Conservation (phyloP, 2,797 vertebrate species). For the Podargus strigoides region DNA sequence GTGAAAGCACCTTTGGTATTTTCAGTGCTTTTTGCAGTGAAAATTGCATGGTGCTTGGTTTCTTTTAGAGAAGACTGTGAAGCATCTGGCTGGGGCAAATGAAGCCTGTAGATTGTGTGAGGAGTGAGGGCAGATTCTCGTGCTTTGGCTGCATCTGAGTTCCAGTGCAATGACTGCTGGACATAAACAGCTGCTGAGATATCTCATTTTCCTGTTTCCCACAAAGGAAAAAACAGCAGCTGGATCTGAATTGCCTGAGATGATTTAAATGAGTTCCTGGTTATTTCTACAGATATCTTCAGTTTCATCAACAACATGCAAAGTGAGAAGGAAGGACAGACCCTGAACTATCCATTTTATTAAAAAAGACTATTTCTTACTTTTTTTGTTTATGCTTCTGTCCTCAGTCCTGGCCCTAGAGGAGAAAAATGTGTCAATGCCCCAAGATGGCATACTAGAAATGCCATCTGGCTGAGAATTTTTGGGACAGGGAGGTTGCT, state of each 20-base stretch:
- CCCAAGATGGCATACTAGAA: background rate
- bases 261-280: background rate
- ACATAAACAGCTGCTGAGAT: conserved; percentile 41
- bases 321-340: background rate
- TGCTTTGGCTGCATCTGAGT: background rate
- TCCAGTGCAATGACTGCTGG: conserved; percentile 23
- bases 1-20: background rate
- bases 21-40: background rate
- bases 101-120: background rate
- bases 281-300: background rate
- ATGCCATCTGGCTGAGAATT: background rate
- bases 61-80: background rate
- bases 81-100: background rate
- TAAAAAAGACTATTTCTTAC: background rate
- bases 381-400: background rate
- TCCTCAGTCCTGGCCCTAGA: background rate
- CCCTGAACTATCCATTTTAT: background rate
- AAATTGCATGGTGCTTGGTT: background rate
- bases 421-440: background rate
- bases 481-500: background rate
- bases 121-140: background rate
- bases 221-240: conserved; percentile 54
- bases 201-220: conserved; percentile 57
- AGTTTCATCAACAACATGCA: background rate
- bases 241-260: background rate